Conservation (phyloP, 1,140 invertebrate species). For the Heliconius eleuchia region DNA sequence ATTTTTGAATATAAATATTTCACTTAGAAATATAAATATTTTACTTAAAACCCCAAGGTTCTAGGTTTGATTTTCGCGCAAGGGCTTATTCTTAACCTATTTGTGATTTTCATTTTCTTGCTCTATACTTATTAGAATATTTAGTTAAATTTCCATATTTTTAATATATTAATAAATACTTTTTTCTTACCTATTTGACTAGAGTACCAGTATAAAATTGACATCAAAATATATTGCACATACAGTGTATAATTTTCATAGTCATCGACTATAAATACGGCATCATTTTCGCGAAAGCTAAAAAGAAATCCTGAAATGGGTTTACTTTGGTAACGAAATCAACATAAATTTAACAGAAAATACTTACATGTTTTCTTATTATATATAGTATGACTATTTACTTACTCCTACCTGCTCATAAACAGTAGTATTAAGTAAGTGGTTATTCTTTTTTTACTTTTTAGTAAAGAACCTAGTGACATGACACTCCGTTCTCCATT, state of each 20-base stretch:
- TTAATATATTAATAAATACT: no score
- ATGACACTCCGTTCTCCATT: no score
- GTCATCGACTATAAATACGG: conserved; percentile 58
- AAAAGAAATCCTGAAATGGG: conserved; percentile 78
- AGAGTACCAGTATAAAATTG: neutral
- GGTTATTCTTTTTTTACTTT: no score
- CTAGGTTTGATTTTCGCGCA: neutral
- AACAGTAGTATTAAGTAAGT: no score
- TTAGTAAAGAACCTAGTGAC: no score
- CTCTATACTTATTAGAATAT: no score
- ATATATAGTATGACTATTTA: neutral
- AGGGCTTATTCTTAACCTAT: neutral
- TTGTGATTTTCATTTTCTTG: no score
- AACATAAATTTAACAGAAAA: conserved; percentile 70
- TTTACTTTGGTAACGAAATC: conserved; percentile 77
- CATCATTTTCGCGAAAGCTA: conserved; percentile 64
- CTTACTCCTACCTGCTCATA: no score
- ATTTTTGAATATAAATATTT: neutral
- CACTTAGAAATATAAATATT: neutral
- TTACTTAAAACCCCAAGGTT: neutral
- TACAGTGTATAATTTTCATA: neutral
- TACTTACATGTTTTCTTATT: conserved; percentile 38
- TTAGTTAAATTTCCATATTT: no score
- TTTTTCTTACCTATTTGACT: no score
- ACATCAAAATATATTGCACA: neutral